Conservation (phyloP, 2,797 vertebrate species). For the Eulemur coronatus region DNA sequence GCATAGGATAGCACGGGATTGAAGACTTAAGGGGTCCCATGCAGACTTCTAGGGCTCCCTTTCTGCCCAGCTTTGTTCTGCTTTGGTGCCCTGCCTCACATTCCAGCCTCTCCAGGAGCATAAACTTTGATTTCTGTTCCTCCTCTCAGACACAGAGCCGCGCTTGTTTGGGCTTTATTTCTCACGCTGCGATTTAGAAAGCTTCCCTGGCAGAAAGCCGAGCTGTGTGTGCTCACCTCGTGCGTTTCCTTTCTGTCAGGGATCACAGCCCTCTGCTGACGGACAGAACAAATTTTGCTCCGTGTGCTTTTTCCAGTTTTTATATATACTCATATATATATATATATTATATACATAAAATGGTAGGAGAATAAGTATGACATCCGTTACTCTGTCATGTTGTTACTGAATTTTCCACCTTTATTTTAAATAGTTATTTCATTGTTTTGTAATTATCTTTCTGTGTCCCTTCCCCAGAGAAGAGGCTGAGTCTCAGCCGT, state of each 20-base stretch:
- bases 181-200: rapidly evolving
- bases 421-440: neutral
- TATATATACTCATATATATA: neutral
- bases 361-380: neutral
- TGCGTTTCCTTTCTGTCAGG: too few species aligned
- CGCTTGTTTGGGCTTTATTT: neutral
- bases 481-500: neutral
- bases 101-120: neutral
- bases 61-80: neutral
- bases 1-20: rapidly evolving
- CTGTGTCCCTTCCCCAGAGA: neutral
- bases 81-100: too few species aligned
- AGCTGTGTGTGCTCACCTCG: too few species aligned
- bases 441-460: neutral
- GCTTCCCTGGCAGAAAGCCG: neutral
- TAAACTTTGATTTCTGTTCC: neutral
- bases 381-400: neutral
- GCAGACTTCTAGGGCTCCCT: neutral
- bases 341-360: neutral
- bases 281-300: neutral
- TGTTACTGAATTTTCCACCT: neutral
- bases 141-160: neutral
- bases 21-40: too few species aligned
- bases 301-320: neutral
- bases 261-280: neutral